Evolutionary conservation across 1,140 invertebrate genomes (phyloP).

Genomic region (Archivesica marissinica): DNA sequence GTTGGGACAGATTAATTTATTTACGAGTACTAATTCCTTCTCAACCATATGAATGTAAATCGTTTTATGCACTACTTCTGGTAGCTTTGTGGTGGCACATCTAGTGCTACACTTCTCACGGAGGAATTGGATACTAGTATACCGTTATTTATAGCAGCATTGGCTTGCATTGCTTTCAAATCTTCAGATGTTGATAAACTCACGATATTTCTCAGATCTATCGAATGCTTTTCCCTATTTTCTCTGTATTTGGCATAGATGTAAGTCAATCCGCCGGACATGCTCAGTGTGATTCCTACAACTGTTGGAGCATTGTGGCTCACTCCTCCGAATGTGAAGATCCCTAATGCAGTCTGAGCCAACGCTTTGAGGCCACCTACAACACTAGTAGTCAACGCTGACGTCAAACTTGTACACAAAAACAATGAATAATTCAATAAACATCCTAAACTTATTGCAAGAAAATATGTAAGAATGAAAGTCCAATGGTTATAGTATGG

Average conservation of each 20-base stretch:
- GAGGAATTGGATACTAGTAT: background rate
- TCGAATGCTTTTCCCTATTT: conserved; percentile 57
- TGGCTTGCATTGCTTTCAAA: conserved; percentile 40
- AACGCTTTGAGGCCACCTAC: conserved; percentile 85
- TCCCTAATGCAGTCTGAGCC: conserved; percentile 85
- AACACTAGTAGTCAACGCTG: conserved; percentile 85
- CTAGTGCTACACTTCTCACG: conserved; percentile 15
- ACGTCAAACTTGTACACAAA: conserved; percentile 85
- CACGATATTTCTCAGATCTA: conserved; percentile 72
- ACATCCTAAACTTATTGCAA: conserved; percentile 83
- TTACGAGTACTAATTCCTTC: too few species aligned
- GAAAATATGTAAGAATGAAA: conserved; percentile 82
- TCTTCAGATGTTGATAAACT: conserved; percentile 71
- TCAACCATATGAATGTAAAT: too few species aligned
- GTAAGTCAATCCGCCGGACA: conserved; percentile 84
- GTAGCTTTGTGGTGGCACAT: background rate
- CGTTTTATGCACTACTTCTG: background rate
- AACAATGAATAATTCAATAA: conserved; percentile 85
- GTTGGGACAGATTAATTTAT: too few species aligned
- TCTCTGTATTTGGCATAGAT: conserved; percentile 83
- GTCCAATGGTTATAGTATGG: conserved; percentile 49
- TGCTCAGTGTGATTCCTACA: conserved; percentile 83
- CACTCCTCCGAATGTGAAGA: conserved; percentile 85
- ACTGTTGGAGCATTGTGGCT: conserved; percentile 78
- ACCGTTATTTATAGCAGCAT: background rate